Evolutionary conservation across 2,888 invertebrate genomes (phyloP).

Genomic region (Pherbina coryleti): DNA sequence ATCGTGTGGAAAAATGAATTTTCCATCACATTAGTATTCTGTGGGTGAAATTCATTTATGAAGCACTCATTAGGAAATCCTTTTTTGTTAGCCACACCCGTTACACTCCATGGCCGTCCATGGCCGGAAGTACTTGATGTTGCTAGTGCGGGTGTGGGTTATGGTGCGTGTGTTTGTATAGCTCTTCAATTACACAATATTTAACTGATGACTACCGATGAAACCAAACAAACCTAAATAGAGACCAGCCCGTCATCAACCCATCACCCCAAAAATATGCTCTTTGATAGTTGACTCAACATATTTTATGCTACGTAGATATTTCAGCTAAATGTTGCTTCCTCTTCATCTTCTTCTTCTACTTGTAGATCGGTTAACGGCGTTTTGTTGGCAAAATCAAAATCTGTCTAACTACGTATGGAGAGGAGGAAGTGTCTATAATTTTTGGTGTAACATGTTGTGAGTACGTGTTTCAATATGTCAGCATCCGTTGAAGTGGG

Average conservation of each 20-base stretch:
- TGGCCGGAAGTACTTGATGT: not conserved
- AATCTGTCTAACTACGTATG: constrained; percentile 49
- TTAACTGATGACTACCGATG: constrained; percentile 33
- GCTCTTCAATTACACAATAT: constrained; percentile 45
- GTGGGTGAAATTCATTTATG: constrained; percentile 67
- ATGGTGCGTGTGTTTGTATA: not conserved
- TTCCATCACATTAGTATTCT: constrained; percentile 69
- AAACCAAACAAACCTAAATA: not conserved
- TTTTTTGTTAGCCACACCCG: constrained; percentile 34
- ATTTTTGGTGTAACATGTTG: constrained; percentile 67
- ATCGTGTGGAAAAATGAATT: constrained; percentile 69
- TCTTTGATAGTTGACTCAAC: constrained; percentile 65
- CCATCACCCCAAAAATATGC: constrained; percentile 34
- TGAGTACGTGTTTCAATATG: constrained; percentile 66
- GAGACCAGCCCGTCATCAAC: constrained; percentile 19
- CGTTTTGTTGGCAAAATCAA: constrained; percentile 56
- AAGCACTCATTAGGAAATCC: constrained; percentile 66
- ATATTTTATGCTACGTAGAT: constrained; percentile 63
- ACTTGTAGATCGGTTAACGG: not conserved
- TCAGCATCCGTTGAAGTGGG: constrained; percentile 54
- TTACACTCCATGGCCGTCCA: not conserved
- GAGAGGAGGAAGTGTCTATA: constrained; percentile 61
- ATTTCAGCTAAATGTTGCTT: constrained; percentile 35
- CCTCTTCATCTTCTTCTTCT: not conserved
- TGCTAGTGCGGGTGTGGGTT: not conserved